Evolutionary conservation across 2,797 vertebrate species (phyloP), one percentile per base, ranked within the genome.

Genomic region (Schizopygopsis malacanthus): DNA sequence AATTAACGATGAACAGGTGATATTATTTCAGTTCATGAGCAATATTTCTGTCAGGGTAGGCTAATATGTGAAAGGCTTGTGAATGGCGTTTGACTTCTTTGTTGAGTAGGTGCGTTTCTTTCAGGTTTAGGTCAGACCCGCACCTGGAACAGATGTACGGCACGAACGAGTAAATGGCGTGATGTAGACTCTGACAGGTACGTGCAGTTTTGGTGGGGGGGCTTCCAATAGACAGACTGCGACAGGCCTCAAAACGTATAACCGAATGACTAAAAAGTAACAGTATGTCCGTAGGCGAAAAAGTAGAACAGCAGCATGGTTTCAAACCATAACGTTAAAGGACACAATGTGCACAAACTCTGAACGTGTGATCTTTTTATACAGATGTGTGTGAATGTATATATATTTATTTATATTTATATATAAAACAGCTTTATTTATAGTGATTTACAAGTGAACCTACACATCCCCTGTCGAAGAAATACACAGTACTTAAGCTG

Each of bases 361-460:
- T 96, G 95, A 94, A 93, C 96, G 97, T 59, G 84, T 90, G 73
- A 88, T 93, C 91, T 92, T 92, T 92, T 93, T 90, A 93, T 93
- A 93, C 84, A 93, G 93, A 92, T 91, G 84, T 93, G 84, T 92
- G 52, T 92, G 77, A 93, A 87, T 92, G 43, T 80, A 67, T 81
- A 52, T 86, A 52, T 76, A 82, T 87, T 73, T 80, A 28, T 85
- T 82, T 84, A 73, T 87, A 75, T 86, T 96, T 97, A 96, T 92
- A 88, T 87, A 93, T 93, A 94, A 95, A 96, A 95, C 91, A 89
- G 89, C 94, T 95, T 95, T 98, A 97, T 99, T 98, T 99, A 99
- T 98, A 97, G 95, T 95, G 92, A 97, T 99, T 97, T 99, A 99
- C 97, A 99, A 95, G 96, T 96, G 96, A 95, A 96, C 96, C 96